Evolutionary conservation across 2,888 invertebrate species (phyloP), one percentile per base, ranked within the genome.

Genomic region (Morpho achilles): DNA sequence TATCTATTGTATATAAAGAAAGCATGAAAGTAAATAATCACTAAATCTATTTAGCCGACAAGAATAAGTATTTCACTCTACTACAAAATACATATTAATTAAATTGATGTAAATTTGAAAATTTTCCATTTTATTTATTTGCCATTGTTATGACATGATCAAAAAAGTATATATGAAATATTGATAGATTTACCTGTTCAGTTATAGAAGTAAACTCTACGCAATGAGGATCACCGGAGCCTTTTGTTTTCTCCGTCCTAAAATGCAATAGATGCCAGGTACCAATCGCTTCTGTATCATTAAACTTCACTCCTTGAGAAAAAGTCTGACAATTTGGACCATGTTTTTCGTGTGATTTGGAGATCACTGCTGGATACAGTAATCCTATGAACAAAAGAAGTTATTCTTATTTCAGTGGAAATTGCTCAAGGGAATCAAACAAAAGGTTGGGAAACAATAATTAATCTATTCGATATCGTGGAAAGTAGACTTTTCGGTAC

Each of bases 251-350:
- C 58, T 80, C 79, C 1, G 77, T 78, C 60, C 72, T 77, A 62
- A 76, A 79, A 61, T 80, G 81, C 47, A 85, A 69, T 41, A 84
- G 71, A 59, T 84, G 79, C 87, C 87, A 87, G 43, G 72, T 73
- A n/a, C 87, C 87, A 6, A 80, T 60, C 3, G 82, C 84, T 53
- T 83, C 76, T 46, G 64, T 71, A 61, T 84, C 84, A 57, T 81
- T 78, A 66, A 87, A 85, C 2, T 70, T 70, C 7, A 79, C 77
- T 2, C 81, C 82, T 1, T 77, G 73, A 0, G 82, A 79, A 67
- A 84, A 84, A 62, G 82, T 79, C 56, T 85, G 80, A 64, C 87
- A 87, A 58, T 66, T 75, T 7, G 68, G 69, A 7, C 63, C 66
- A 44, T 53, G 74, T 53, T 71, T 76, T 55, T 70, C 64, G 40